phyloP scores from a whole-genome alignment of 2,888 invertebrate genomes.

The Metallyticus violacea region DNA sequence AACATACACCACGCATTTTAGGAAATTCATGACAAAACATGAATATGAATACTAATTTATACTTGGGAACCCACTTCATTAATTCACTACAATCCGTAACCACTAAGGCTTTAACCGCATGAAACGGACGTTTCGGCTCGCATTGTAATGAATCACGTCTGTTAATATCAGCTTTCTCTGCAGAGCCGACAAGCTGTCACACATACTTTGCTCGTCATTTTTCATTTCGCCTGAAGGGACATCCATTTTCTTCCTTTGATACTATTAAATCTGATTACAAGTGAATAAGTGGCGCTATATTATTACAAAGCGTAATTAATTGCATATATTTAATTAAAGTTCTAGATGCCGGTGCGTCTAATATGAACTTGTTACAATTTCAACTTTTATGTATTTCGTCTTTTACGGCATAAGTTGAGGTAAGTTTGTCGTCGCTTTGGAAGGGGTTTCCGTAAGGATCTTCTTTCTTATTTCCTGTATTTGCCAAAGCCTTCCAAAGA shows the following conservation, averaged over 20 bases:
- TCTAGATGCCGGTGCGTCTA: too few relatives aligned
- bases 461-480: neutral
- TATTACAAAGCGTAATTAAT: neutral
- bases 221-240: neutral
- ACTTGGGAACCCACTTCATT: neutral
- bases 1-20: neutral
- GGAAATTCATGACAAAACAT: neutral
- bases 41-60: neutral
- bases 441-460: neutral
- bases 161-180: neutral
- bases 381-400: too few relatives aligned
- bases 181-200: neutral
- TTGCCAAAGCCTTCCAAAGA: neutral
- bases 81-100: neutral
- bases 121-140: too few relatives aligned
- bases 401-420: too few relatives aligned
- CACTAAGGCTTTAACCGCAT: neutral
- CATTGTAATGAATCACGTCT: neutral
- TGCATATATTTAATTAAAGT: neutral
- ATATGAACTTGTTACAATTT: too few relatives aligned
- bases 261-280: neutral
- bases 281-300: neutral
- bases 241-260: neutral
- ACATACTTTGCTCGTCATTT: neutral
- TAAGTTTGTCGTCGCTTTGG: neutral